Conservation (phyloP, 2,797 vertebrate genomes). For the Characodon lateralis region DNA sequence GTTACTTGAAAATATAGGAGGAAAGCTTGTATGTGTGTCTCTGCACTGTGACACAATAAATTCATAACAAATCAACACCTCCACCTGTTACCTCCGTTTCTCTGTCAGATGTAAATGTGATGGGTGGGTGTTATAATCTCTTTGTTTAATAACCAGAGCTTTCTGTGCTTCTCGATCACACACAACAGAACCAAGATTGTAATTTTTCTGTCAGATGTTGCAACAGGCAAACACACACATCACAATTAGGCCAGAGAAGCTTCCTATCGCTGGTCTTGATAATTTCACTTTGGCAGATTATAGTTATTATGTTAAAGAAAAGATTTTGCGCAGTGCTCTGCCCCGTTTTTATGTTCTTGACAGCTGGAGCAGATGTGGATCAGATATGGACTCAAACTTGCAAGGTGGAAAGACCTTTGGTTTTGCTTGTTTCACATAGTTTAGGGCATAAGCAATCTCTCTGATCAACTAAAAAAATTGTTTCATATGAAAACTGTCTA, state of each 20-base stretch:
- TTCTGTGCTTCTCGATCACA: slow-evolving; percentile 33
- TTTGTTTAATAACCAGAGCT: slow-evolving; percentile 49
- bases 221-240: slow-evolving; percentile 10
- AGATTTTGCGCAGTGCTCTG: slow-evolving; percentile 59
- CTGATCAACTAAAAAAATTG: slow-evolving; percentile 25
- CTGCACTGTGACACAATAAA: slow-evolving; percentile 37
- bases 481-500: slow-evolving; percentile 8
- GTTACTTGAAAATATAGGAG: neutral
- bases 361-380: slow-evolving; percentile 22
- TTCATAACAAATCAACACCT: slow-evolving; percentile 59
- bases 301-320: slow-evolving; percentile 70
- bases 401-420: slow-evolving; percentile 5
- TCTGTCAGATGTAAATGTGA: slow-evolving; percentile 55
- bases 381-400: slow-evolving; percentile 21
- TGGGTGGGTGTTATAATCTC: slow-evolving; percentile 59
- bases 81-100: slow-evolving; percentile 29
- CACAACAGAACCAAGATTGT: slow-evolving; percentile 45
- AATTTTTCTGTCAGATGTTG: slow-evolving; percentile 44
- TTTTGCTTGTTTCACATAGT: slow-evolving; percentile 36
- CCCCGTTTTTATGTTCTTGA: slow-evolving; percentile 59
- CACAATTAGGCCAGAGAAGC: slow-evolving; percentile 38
- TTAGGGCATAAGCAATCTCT: slow-evolving; percentile 28
- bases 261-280: slow-evolving; percentile 59
- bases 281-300: slow-evolving; percentile 67
- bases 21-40: slow-evolving; percentile 12